phyloP scores from a whole-genome alignment of 2,888 invertebrate species.

The Timema cristinae region DNA sequence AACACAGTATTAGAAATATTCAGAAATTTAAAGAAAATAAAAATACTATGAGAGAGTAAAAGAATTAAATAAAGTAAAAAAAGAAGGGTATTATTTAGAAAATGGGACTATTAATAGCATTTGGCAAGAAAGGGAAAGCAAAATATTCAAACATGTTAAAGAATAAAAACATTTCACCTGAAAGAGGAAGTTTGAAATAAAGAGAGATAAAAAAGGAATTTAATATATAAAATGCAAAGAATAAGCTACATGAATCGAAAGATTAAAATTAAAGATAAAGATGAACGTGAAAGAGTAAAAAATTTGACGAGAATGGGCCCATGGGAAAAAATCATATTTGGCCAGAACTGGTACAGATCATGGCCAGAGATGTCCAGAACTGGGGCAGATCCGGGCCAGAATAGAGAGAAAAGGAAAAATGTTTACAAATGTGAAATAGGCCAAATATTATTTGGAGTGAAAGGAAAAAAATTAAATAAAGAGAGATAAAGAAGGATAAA shows the following conservation, averaged over 20 bases:
- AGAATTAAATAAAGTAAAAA: conserved; percentile 5
- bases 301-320: not conserved
- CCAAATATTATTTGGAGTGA: no score
- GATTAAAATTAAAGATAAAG: conserved; percentile 14
- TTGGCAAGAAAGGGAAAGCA: not conserved
- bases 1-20: conserved; percentile 10
- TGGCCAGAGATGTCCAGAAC: no score
- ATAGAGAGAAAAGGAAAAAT: no score
- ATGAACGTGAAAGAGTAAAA: not conserved
- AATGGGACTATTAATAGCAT: conserved; percentile 8
- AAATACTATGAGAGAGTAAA: not conserved
- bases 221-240: conserved; percentile 16
- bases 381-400: no score
- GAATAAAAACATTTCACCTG: conserved; percentile 13
- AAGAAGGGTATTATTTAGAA: not conserved
- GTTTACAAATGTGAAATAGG: no score
- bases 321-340: no score
- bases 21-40: conserved; percentile 8
- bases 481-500: no score
- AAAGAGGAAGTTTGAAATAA: not conserved
- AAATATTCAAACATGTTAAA: conserved; percentile 15
- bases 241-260: conserved; percentile 12
- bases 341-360: no score
- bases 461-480: no score
- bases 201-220: not conserved